Conservation (phyloP, 2,797 vertebrate genomes). For the Glyptemys insculpta region DNA sequence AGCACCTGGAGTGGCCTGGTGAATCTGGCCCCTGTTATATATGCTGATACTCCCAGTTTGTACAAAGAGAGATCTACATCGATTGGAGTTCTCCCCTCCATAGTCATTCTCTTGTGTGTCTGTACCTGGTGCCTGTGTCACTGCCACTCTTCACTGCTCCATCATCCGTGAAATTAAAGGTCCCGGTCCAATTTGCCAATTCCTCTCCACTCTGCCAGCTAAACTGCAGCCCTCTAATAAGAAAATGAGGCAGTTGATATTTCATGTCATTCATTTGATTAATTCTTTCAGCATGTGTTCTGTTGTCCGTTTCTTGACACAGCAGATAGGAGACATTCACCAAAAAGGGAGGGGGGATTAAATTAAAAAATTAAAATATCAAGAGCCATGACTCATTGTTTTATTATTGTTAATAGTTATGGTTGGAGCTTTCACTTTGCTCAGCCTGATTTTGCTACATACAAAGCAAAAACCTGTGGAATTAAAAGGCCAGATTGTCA, state of each 20-base stretch:
- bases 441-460: not conserved
- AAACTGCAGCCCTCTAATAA: conserved; percentile 98
- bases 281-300: conserved; percentile 57
- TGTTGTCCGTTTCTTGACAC: conserved; percentile 28
- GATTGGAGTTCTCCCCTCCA: conserved; percentile 1
- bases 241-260: conserved; percentile 95
- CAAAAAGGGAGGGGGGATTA: not conserved
- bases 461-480: not conserved
- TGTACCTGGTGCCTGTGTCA: conserved; percentile 98
- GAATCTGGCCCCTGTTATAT: not conserved
- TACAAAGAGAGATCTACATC: not conserved
- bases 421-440: not conserved
- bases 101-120: conserved; percentile 81
- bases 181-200: conserved; percentile 97
- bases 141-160: conserved; percentile 94
- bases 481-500: not conserved
- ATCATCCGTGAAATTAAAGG: conserved; percentile 96
- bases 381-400: not conserved
- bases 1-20: not conserved
- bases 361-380: not conserved
- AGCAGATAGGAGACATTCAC: not conserved
- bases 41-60: not conserved
- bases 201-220: conserved; percentile 98
- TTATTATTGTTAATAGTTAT: not conserved
- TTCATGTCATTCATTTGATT: conserved; percentile 63